phyloP scores from a whole-genome alignment of 2,797 vertebrate species.

The Thalassophryne amazonica region DNA sequence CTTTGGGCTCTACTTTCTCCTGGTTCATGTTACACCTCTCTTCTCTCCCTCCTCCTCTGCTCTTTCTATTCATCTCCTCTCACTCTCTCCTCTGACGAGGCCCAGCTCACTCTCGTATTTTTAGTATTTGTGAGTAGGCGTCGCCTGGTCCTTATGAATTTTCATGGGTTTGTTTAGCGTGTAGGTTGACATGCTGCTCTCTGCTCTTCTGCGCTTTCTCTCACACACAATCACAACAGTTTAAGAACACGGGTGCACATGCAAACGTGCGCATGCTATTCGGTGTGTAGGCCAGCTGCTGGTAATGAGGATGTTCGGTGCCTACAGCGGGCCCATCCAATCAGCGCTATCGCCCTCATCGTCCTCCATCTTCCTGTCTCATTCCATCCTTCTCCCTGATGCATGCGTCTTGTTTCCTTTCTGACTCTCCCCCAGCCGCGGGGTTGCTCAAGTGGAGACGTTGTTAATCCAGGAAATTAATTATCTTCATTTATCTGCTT shows the following conservation, averaged over 20 bases:
- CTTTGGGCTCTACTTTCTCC: conserved; percentile 44
- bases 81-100: conserved; percentile 62
- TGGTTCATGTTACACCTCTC: conserved; percentile 65
- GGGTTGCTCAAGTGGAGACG: conserved; percentile 49
- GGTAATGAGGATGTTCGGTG: conserved; percentile 70
- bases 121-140: conserved; percentile 78
- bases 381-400: conserved; percentile 10
- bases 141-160: conserved; percentile 76
- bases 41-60: conserved; percentile 54
- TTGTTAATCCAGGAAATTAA: conserved; percentile 65
- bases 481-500: conserved; percentile 65
- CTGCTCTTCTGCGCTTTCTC: conserved; percentile 22
- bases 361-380: conserved; percentile 46
- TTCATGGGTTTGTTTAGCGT: conserved; percentile 78
- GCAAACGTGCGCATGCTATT: conserved; percentile 43
- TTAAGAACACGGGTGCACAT: conserved; percentile 48
- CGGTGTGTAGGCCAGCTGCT: conserved; percentile 66
- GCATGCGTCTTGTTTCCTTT: conserved; percentile 31
- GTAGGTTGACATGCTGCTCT: conserved; percentile 72
- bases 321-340: conserved; percentile 59
- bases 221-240: conserved; percentile 26
- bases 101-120: conserved; percentile 76
- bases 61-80: conserved; percentile 59
- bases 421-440: conserved; percentile 36
- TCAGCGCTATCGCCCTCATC: conserved; percentile 47